Percentiles rank a stretch among this genome's conserved stretches.
These are phyloP conservation scores for Euproctis similis DNA, from an alignment of 2,888 invertebrate species.

Conservation along the genomic window DNA sequence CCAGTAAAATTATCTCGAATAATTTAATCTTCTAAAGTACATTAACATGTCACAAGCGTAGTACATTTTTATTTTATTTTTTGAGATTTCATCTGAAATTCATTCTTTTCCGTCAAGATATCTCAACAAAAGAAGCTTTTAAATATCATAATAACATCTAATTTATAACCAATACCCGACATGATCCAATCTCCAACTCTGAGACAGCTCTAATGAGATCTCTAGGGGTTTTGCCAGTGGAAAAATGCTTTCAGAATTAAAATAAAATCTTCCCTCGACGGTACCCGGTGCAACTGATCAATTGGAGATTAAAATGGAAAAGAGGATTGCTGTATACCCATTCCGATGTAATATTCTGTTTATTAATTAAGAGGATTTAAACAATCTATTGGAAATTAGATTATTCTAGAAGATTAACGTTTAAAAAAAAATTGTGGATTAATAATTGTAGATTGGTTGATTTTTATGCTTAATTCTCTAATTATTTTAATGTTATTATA, in stretches of 20 bases:
- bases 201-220: slow-evolving; percentile 49
- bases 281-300: slow-evolving; percentile 40
- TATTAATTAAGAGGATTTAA: slow-evolving; percentile 32
- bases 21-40: no score
- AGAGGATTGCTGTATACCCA: slow-evolving; percentile 36
- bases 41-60: no score
- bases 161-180: slow-evolving; percentile 16
- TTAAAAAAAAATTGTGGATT: slow-evolving; percentile 5
- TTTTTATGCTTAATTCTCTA: no score
- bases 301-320: slow-evolving; percentile 51
- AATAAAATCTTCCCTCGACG: slow-evolving; percentile 39
- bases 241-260: slow-evolving; percentile 55
- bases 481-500: no score
- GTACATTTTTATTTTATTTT: no score
- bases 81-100: no score
- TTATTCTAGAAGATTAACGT: slow-evolving; percentile 4
- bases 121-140: slow-evolving; percentile 13
- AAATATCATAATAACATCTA: slow-evolving; percentile 19
- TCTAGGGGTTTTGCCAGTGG: slow-evolving; percentile 35
- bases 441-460: no score
- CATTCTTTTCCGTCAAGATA: neutral
- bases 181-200: slow-evolving; percentile 14
- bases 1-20: no score
- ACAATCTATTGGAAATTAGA: slow-evolving; percentile 11
- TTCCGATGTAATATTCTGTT: slow-evolving; percentile 27